These are phyloP conservation scores for Gibbula magus DNA, from an alignment of 2,888 invertebrate species.

Conservation along the genomic window DNA sequence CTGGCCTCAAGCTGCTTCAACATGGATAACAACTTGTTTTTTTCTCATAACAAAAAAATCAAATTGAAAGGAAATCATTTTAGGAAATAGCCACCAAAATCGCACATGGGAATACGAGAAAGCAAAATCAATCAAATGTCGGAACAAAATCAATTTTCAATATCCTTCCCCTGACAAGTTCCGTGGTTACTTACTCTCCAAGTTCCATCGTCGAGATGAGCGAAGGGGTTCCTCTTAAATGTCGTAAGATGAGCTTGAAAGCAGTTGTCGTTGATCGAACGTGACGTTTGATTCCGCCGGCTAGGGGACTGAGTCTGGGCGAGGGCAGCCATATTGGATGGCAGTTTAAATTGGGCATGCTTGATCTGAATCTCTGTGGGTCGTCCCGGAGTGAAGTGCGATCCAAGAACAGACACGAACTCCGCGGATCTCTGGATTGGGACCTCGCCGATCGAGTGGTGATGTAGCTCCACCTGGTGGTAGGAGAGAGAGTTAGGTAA, in stretches of 20 bases:
- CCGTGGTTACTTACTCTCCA: constrained; percentile 43
- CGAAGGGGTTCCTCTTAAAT: constrained; percentile 57
- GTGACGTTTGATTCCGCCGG: not conserved
- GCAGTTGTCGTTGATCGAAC: constrained; percentile 36
- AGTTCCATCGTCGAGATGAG: constrained; percentile 28
- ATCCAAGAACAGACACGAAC: constrained; percentile 54
- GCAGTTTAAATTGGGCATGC: constrained; percentile 57
- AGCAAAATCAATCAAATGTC: not conserved
- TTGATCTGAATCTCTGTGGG: constrained; percentile 44
- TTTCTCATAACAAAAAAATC: constrained; percentile 12
- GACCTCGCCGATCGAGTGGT: constrained; percentile 58
- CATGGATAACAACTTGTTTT: not conserved
- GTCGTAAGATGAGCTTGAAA: constrained; percentile 61
- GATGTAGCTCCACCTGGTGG: constrained; percentile 62
- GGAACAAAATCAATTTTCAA: constrained; percentile 14
- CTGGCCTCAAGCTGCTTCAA: not conserved
- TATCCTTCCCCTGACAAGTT: constrained; percentile 2
- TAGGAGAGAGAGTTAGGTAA: constrained; percentile 2
- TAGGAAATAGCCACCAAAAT: constrained; percentile 13
- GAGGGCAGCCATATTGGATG: constrained; percentile 47
- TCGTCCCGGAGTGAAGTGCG: constrained; percentile 45
- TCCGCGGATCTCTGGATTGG: constrained; percentile 50
- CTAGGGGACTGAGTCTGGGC: not conserved
- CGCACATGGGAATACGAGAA: not conserved
- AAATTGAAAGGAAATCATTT: constrained; percentile 17